These are phyloP conservation scores for Pteronotus mesoamericanus DNA, from an alignment of 2,797 vertebrate species.

Conservation along the genomic window DNA sequence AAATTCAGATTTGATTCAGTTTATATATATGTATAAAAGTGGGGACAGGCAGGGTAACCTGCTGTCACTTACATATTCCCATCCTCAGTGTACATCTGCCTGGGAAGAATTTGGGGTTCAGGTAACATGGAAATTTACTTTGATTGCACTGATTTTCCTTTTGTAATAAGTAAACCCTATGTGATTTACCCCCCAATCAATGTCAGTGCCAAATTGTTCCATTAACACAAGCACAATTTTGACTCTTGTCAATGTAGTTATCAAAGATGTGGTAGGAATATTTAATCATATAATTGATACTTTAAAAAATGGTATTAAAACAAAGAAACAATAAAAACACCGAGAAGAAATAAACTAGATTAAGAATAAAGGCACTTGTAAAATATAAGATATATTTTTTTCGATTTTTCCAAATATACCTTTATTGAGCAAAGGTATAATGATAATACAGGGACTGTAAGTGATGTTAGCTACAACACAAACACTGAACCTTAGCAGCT, in stretches of 20 bases:
- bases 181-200: neutral
- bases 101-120: neutral
- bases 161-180: neutral
- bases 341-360: neutral
- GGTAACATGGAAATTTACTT: neutral
- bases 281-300: neutral
- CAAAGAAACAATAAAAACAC: neutral
- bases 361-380: neutral
- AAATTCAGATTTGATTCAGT: neutral
- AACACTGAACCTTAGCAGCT: neutral
- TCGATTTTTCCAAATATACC: neutral
- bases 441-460: neutral
- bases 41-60: too few species aligned
- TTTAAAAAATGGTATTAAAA: neutral
- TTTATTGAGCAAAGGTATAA: neutral
- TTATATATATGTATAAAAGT: neutral
- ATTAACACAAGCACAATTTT: neutral
- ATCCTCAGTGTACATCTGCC: neutral
- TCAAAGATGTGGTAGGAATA: neutral
- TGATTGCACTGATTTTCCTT: neutral
- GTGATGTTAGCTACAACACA: neutral
- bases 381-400: neutral
- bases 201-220: neutral
- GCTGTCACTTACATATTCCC: neutral
- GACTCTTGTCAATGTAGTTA: neutral